Evolutionary conservation across 2,113 vertebrate genomes (phyloP).

Genomic region (Halcyon senegalensis): DNA sequence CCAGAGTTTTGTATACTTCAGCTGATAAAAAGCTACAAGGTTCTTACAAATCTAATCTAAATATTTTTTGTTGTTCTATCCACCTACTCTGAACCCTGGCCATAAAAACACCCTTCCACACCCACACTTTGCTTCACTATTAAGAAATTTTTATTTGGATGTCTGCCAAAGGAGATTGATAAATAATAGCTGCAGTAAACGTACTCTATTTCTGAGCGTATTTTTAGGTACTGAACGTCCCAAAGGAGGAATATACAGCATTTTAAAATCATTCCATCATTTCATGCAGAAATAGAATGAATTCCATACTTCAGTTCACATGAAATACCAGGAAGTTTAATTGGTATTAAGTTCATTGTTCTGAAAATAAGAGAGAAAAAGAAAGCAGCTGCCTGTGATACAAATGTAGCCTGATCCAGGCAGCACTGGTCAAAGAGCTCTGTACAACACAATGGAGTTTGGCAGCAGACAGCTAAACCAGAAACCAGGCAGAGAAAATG

Average conservation of each 20-base stretch:
- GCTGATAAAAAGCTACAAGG: background rate
- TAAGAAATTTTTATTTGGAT: background rate
- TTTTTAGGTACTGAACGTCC: background rate
- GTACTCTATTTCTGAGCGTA: background rate
- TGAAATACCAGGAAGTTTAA: conserved; percentile 11
- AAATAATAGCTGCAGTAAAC: background rate
- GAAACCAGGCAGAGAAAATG: background rate
- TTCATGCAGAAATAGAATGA: background rate
- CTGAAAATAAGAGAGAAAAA: background rate
- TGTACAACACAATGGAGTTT: background rate
- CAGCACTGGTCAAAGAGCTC: background rate
- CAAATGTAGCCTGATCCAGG: background rate
- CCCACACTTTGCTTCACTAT: background rate
- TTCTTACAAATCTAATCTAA: background rate
- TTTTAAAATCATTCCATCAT: background rate
- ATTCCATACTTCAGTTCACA: conserved; percentile 44
- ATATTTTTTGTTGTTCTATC: background rate
- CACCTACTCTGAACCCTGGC: background rate
- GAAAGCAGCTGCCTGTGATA: background rate
- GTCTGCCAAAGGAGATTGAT: background rate
- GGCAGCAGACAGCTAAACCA: background rate
- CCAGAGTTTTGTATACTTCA: background rate
- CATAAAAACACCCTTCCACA: background rate
- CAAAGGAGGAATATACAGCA: background rate
- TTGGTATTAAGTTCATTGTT: background rate